Evolutionary conservation across 53 echinoderm and acorn worm genomes (phyloP), one percentile per base, ranked within the genome.

Genomic region (Antedon mediterranea): DNA sequence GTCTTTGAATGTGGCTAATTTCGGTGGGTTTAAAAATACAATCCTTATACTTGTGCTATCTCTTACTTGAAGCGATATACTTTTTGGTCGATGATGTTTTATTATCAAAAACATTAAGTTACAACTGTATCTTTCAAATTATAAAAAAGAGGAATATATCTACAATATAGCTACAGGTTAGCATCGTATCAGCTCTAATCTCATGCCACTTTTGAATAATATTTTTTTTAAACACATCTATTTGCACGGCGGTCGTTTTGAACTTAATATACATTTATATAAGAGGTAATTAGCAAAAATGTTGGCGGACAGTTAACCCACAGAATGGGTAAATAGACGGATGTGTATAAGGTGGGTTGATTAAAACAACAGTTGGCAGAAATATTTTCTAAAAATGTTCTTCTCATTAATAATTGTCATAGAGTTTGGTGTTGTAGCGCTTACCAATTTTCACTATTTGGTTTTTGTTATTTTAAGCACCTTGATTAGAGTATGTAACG

Each of bases 401-500:
- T n/a, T n/a, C n/a, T n/a, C n/a, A n/a, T n/a, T n/a, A n/a, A n/a
- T n/a, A n/a, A n/a, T n/a, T n/a, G n/a, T n/a, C n/a, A n/a, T n/a
- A n/a, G n/a, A n/a, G n/a, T n/a, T n/a, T n/a, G n/a, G n/a, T n/a
- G n/a, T n/a, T n/a, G n/a, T n/a, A n/a, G n/a, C n/a, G n/a, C 57
- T 23, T 11, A 26, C 57, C 11, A 57, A 57, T 41, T 5, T 41
- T 57, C 57, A 11, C 23, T 41, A 26, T 57, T 57, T 57, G 11
- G 57, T 57, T 57, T 57, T 57, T 13, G 9, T 26, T 6, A 11
- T 57, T 57, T 57, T 57, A 57, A 57, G 57, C 57, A 57, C 57
- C 57, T 57, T 57, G 57, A 57, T 57, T 57, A 57, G 57, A 57
- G 57, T 57, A 57, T 57, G 57, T 57, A 37, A 57, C 57, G 57